A percentile compares a stretch with the other conserved stretches of the same genome.
phyloP scores from a whole-genome alignment of 92 coral and sea anemone species.

The Palythoa grandiflora region DNA sequence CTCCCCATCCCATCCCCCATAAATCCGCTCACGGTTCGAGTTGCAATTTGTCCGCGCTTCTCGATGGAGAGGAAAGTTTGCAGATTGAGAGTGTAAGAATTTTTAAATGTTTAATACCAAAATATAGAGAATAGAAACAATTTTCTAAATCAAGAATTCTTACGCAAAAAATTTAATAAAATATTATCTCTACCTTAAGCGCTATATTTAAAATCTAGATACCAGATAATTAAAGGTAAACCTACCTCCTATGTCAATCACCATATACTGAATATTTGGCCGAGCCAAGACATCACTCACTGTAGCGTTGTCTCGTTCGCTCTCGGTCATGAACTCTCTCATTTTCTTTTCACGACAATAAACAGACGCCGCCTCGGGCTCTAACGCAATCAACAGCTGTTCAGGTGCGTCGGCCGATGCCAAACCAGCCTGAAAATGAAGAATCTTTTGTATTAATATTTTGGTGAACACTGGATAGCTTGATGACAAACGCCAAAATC shows the following conservation, averaged over 20 bases:
- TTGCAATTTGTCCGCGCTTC: too few relatives aligned
- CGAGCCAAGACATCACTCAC: constrained; percentile 23
- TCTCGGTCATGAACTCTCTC: constrained; percentile 46
- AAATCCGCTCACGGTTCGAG: too few relatives aligned
- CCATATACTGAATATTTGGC: constrained; percentile 51
- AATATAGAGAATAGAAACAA: too few relatives aligned
- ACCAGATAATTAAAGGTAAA: neutral
- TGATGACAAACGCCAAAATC: neutral
- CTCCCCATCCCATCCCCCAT: too few relatives aligned
- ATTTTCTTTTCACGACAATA: constrained; percentile 67
- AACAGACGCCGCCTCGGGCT: constrained; percentile 76
- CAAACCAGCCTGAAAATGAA: constrained; percentile 59
- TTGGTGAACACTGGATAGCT: too few relatives aligned
- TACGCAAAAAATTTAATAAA: too few relatives aligned
- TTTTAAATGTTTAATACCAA: too few relatives aligned
- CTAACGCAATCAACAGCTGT: constrained; percentile 70
- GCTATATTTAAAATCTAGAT: neutral
- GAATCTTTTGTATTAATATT: neutral
- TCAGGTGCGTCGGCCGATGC: constrained; percentile 66
- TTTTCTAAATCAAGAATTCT: too few relatives aligned
- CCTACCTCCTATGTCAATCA: constrained; percentile 61
- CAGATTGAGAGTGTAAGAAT: too few relatives aligned
- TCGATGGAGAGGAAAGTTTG: too few relatives aligned
- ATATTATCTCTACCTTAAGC: neutral
- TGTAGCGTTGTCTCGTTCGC: constrained; percentile 6